Conservation (phyloP, 2,113 vertebrate genomes). For the Carollia perspicillata region DNA sequence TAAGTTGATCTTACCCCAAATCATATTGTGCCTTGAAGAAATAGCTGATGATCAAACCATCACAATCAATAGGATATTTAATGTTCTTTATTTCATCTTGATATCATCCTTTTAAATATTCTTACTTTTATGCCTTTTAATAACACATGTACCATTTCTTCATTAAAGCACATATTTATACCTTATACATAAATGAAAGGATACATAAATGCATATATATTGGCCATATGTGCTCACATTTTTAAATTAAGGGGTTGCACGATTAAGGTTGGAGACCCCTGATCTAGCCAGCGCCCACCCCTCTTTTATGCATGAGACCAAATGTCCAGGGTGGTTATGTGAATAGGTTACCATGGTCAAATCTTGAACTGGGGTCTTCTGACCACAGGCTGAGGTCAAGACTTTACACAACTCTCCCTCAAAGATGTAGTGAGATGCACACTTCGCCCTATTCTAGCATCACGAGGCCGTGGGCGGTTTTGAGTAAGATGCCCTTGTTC, state of each 20-base stretch:
- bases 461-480: not conserved
- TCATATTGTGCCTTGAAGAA: not conserved
- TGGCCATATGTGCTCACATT: not conserved
- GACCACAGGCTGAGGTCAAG: not conserved
- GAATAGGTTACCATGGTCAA: not conserved
- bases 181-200: not conserved
- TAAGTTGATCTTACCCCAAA: not conserved
- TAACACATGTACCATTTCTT: not conserved
- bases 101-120: not conserved
- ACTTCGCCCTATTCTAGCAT: not conserved
- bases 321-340: not conserved
- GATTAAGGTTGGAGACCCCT: not conserved
- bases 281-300: not conserved
- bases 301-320: not conserved
- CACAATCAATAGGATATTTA: not conserved
- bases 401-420: not conserved
- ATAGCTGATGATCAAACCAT: not conserved
- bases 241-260: not conserved
- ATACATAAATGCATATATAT: not conserved
- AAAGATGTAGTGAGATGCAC: not conserved
- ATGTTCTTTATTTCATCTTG: not conserved
- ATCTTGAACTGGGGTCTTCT: constrained; percentile 4
- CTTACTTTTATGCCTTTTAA: constrained; percentile 29
- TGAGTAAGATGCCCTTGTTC: not conserved
- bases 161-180: not conserved